phyloP scores from a whole-genome alignment of 2,888 invertebrate genomes.

The Trichogramma dendrolimi region DNA sequence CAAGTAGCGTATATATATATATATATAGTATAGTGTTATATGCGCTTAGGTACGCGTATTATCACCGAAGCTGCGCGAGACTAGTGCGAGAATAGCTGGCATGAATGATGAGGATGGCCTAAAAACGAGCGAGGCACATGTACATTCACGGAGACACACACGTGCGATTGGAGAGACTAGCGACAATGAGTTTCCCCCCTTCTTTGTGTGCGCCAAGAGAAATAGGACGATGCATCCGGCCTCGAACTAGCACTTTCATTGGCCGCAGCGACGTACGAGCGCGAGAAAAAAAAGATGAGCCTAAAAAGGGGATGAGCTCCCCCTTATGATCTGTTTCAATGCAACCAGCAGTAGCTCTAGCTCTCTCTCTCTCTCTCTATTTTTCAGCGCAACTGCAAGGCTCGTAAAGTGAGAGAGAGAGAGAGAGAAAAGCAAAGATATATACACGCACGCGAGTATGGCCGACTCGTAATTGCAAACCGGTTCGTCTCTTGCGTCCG shows the following conservation, averaged over 20 bases:
- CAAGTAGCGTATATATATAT: too few relatives aligned
- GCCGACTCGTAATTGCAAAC: conserved; percentile 23
- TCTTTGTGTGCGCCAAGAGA: conserved; percentile 44
- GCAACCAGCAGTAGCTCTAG: too few relatives aligned
- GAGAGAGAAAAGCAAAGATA: too few relatives aligned
- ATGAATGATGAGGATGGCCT: too few relatives aligned
- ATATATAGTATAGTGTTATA: background rate
- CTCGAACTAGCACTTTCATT: too few relatives aligned
- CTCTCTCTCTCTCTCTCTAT: too few relatives aligned
- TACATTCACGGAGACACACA: conserved; percentile 32
- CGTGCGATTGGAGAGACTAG: conserved; percentile 41
- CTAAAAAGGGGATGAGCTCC: conserved; percentile 39
- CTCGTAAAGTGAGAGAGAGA: too few relatives aligned
- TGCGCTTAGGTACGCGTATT: background rate
- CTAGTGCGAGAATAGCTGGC: too few relatives aligned
- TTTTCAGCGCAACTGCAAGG: too few relatives aligned
- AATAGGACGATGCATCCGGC: background rate
- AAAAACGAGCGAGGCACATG: conserved; percentile 36
- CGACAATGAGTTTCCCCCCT: conserved; percentile 48
- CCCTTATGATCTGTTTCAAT: background rate
- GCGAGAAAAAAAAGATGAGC: conserved; percentile 35
- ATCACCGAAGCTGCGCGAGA: background rate
- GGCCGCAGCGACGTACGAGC: conserved; percentile 36
- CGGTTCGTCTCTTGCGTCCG: conserved; percentile 20
- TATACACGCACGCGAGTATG: background rate